These are phyloP conservation scores for pig (Sus scrofa) DNA, from an alignment of 2,113 vertebrate species.

Conservation along the genomic window T2T-Sscrofa CM000817.6:81249501-81250000, in stretches of 20 bases:
- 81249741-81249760: neutral
- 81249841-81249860: neutral
- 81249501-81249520: too few species aligned
- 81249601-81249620: neutral
- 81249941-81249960: neutral
- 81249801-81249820: too few species aligned
- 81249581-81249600: too few species aligned
- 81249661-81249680: accelerated
- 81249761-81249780: neutral
- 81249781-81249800: neutral
- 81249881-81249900: neutral
- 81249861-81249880: neutral
- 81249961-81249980: accelerated
- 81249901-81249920: accelerated
- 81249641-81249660: neutral
- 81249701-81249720: too few species aligned
- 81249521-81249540: neutral
- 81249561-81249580: neutral
- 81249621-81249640: neutral
- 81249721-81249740: neutral
- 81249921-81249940: accelerated
- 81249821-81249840: too few species aligned
- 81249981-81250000: accelerated
- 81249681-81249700: accelerated
- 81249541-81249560: neutral